A percentile compares a stretch with the other conserved stretches of the same genome.
phyloP scores from a whole-genome alignment of 2,797 vertebrate genomes.

The Aselliscus stoliczkanus region DNA sequence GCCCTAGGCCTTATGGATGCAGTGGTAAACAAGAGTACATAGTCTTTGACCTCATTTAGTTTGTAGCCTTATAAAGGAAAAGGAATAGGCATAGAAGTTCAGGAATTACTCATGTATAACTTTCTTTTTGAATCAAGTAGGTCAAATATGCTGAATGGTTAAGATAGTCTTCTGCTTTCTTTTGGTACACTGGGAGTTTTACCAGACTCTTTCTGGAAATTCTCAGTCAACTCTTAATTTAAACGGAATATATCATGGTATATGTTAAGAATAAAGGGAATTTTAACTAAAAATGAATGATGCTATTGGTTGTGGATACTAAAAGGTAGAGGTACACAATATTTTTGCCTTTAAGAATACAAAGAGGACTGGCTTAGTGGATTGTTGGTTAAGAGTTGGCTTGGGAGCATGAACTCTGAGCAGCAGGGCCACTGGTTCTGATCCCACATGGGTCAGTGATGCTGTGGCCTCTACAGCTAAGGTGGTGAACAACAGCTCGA shows the following conservation, averaged over 20 bases:
- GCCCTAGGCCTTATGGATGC: background rate
- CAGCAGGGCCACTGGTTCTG: no score
- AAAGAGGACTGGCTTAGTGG: no score
- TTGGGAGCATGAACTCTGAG: no score
- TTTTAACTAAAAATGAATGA: background rate
- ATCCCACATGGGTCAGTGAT: no score
- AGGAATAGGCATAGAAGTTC: background rate
- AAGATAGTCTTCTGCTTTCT: background rate
- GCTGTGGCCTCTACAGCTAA: no score
- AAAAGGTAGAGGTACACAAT: background rate
- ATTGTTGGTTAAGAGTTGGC: no score
- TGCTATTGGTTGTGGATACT: background rate
- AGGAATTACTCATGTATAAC: background rate
- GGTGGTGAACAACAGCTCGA: no score
- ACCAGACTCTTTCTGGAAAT: background rate
- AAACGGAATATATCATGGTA: background rate
- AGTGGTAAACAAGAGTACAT: background rate
- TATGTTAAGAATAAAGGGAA: constrained; percentile 18
- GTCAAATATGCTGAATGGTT: background rate
- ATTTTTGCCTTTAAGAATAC: constrained; percentile 7
- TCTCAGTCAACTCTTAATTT: background rate
- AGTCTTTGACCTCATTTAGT: background rate
- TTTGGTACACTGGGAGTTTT: background rate
- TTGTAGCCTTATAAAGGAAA: constrained; percentile 6
- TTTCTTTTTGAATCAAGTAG: background rate